A percentile compares a stretch with the other conserved stretches of the same genome.
Conservation (phyloP, 1,140 invertebrate genomes). For the Cyclina sinensis region DNA sequence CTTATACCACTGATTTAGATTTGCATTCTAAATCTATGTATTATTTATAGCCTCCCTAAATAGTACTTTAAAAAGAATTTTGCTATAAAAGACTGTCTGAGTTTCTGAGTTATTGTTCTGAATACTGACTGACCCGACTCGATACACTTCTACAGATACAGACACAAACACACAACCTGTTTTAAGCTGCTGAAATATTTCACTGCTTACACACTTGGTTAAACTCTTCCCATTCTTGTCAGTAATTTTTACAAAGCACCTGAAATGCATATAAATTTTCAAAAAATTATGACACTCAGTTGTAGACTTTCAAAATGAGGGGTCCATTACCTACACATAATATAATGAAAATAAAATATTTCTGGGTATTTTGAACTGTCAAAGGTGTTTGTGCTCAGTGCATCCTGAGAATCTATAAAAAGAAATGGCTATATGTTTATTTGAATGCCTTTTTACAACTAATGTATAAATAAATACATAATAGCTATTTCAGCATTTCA, state of each 20-base stretch:
- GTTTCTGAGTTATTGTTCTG: too few relatives aligned
- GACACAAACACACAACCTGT: background rate
- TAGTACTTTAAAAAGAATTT: too few relatives aligned
- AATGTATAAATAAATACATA: background rate
- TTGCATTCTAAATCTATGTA: too few relatives aligned
- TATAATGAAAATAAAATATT: background rate
- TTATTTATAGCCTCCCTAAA: too few relatives aligned
- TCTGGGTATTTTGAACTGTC: background rate
- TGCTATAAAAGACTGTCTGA: too few relatives aligned
- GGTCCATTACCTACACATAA: background rate
- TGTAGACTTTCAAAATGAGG: background rate
- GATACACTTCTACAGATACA: background rate
- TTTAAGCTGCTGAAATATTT: constrained; percentile 7
- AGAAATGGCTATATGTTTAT: too few relatives aligned
- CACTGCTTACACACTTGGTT: background rate
- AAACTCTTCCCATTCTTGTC: background rate
- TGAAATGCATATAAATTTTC: background rate
- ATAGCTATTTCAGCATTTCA: too few relatives aligned
- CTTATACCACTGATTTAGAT: too few relatives aligned
- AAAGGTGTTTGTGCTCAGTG: background rate
- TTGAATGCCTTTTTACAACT: background rate
- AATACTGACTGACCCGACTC: background rate
- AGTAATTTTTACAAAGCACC: background rate
- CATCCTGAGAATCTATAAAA: too few relatives aligned
- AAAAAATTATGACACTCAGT: background rate